Percentiles rank a stretch among this genome's conserved stretches.
Evolutionary conservation across 2,888 invertebrate species (phyloP).

Genomic region (Maniola hyperantus): DNA sequence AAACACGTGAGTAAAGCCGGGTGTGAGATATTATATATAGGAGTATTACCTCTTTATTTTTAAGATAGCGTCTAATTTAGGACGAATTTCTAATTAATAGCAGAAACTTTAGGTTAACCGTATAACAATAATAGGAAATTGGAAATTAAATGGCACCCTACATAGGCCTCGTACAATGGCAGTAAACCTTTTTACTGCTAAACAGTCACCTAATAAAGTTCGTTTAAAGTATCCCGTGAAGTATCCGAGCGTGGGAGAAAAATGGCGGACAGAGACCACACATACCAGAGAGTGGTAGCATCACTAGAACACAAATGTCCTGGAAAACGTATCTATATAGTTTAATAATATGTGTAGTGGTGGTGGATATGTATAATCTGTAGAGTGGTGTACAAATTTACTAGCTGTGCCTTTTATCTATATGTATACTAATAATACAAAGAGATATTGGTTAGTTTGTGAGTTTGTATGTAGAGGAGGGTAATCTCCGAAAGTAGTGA

Average conservation of each 20-base stretch:
- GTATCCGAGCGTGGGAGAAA: conserved; percentile 42
- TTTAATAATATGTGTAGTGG: too few relatives aligned
- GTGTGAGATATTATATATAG: too few relatives aligned
- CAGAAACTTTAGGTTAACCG: conserved; percentile 26
- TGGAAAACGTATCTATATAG: too few relatives aligned
- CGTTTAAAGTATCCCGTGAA: conserved; percentile 61
- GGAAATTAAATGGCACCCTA: conserved; percentile 44
- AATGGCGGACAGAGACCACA: conserved; percentile 20
- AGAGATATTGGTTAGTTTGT: too few relatives aligned
- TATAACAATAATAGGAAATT: conserved; percentile 33
- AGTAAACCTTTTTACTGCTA: conserved; percentile 60
- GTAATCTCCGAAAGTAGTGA: too few relatives aligned
- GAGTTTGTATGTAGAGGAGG: too few relatives aligned
- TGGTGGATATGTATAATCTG: too few relatives aligned
- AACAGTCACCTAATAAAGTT: conserved; percentile 66
- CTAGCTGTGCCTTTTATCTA: too few relatives aligned
- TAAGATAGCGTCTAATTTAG: conserved; percentile 19
- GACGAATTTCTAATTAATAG: conserved; percentile 26
- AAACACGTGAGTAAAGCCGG: too few relatives aligned
- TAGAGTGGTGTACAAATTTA: neutral
- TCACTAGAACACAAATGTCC: neutral
- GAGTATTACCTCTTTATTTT: conserved; percentile 1
- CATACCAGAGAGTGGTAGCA: neutral
- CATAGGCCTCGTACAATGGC: conserved; percentile 50
- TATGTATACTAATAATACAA: too few relatives aligned